Conservation (phyloP, 2,113 vertebrate genomes). For the Melospiza melodia region DNA sequence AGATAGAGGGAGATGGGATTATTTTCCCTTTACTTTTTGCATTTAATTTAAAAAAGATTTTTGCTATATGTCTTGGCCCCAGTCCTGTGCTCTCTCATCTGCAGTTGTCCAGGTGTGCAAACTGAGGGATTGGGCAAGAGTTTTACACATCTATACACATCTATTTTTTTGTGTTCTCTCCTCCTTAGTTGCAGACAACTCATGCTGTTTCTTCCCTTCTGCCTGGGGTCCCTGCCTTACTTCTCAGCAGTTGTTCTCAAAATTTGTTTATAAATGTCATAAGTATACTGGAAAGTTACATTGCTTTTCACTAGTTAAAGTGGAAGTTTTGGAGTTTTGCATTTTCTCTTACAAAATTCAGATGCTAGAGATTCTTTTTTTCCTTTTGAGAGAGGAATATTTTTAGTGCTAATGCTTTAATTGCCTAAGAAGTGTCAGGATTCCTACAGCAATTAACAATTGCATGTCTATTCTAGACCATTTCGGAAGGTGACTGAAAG, state of each 20-base stretch:
- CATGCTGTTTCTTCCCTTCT: background rate
- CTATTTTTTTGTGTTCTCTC: background rate
- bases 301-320: background rate
- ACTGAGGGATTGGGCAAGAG: background rate
- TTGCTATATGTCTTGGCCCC: accelerated
- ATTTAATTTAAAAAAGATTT: background rate
- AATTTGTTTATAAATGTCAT: accelerated
- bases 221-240: background rate
- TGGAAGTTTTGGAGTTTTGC: background rate
- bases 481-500: slow-evolving; percentile 94
- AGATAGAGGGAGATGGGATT: background rate
- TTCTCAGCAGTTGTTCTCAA: background rate
- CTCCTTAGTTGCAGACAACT: background rate
- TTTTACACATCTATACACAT: background rate
- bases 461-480: slow-evolving; percentile 74
- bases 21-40: background rate
- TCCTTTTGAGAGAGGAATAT: background rate
- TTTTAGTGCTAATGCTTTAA: background rate
- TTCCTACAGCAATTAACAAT: background rate
- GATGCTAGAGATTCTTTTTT: background rate
- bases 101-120: background rate
- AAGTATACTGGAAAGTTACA: background rate
- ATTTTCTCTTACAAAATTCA: background rate
- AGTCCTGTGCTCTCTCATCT: background rate
- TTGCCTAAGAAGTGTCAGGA: background rate